Conservation (phyloP, 1,140 invertebrate species). For the Apocrypta bakeri region DNA sequence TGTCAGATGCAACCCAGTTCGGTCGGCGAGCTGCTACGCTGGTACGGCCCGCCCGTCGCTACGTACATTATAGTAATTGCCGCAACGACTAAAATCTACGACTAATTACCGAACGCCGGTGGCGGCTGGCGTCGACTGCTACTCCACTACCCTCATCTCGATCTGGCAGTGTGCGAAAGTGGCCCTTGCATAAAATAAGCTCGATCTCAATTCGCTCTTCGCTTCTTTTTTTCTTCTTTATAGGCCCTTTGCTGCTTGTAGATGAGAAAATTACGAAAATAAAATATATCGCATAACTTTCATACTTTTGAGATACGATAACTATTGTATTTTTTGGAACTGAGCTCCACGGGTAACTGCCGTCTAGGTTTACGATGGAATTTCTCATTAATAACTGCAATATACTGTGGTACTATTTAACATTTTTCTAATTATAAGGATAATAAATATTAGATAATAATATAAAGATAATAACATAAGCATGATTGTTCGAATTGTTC, state of each 20-base stretch:
- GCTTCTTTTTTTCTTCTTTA: conserved; percentile 19
- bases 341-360: too few relatives aligned
- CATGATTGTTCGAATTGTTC: too few relatives aligned
- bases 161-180: conserved; percentile 24
- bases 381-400: too few relatives aligned
- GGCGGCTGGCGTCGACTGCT: conserved; percentile 1
- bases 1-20: conserved; percentile 54
- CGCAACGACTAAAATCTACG: conserved; percentile 47
- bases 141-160: neutral
- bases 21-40: neutral
- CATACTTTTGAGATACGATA: too few relatives aligned
- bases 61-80: conserved; percentile 52
- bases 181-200: conserved; percentile 35
- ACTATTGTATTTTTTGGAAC: too few relatives aligned
- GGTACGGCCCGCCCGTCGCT: conserved; percentile 2
- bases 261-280: neutral
- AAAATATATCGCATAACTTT: too few relatives aligned
- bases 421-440: too few relatives aligned
- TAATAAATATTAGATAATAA: too few relatives aligned
- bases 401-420: too few relatives aligned
- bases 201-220: neutral
- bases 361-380: too few relatives aligned
- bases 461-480: too few relatives aligned
- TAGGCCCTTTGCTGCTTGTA: neutral
- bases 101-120: conserved; percentile 47